Evolutionary conservation across 2,113 vertebrate species (phyloP), one percentile per base, ranked within the genome.

Genomic region (Scolopax mira): DNA sequence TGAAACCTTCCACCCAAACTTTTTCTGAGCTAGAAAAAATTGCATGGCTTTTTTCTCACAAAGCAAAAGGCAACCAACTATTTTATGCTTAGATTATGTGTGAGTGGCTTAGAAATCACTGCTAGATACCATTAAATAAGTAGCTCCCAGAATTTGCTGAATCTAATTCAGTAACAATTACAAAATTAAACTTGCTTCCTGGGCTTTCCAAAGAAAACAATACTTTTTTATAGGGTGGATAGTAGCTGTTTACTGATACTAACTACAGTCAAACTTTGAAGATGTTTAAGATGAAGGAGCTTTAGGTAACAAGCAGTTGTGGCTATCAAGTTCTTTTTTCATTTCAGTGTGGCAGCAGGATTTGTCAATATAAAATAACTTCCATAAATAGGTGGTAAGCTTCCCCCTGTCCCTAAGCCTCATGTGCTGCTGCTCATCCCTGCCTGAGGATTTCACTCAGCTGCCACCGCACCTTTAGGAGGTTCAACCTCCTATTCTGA

Each of bases 81-180:
- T 62, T 70, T 92, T 42, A 88, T 31, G 82, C 66, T 37, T 28
- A 31, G 11, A 54, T 74, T 91, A 30, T 11, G 28, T 52, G n/a
- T 82, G 75, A 28, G 55, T 12, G 28, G 55, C 42, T 96, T 81
- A 94, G 64, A 74, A 79, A 84, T 81, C 57, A 54, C 42, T 35
- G 88, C 23, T 57, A 23, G 52, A 30, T 39, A 61, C 25, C 46
- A 60, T 79, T 82, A 93, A 91, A 69, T 79, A 88, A 92, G 93
- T 31, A 93, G 89, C 70, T 71, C 82, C 48, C 51, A 81, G 64
- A 96, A 93, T 23, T 35, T 93, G 70, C 67, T 25, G n/a, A 61
- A 70, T 60, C 64, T 27, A 75, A 64, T 81, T 92, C 58, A 23
- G 52, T 85, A 79, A 78, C 52, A 73, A 81, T 84, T 91, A 92